These are phyloP conservation scores for Antheraea mylitta DNA, from an alignment of 1,140 invertebrate species.

Conservation along the genomic window DNA sequence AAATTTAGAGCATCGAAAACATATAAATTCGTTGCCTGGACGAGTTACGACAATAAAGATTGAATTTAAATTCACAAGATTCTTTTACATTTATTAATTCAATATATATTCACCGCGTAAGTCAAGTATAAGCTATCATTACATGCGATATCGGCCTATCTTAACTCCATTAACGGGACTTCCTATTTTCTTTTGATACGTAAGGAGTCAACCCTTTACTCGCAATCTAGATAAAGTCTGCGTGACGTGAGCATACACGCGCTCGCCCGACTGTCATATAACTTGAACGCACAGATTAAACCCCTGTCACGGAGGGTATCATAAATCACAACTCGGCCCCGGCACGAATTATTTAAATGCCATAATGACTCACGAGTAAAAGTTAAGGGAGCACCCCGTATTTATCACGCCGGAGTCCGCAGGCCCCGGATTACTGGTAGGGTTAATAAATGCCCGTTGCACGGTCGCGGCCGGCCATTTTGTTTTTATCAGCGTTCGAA, in stretches of 20 bases:
- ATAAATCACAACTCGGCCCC: conserved; percentile 46
- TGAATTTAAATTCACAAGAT: no score
- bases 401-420: conserved; percentile 43
- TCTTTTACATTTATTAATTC: no score
- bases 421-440: conserved; percentile 46
- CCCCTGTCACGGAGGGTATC: conserved; percentile 35
- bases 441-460: conserved; percentile 58
- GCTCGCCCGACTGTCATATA: conserved; percentile 31
- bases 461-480: conserved; percentile 40
- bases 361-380: conserved; percentile 50
- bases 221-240: conserved; percentile 30
- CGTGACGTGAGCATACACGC: conserved; percentile 10
- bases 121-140: conserved; percentile 3
- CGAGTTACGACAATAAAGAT: no score
- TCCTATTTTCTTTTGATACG: conserved; percentile 12
- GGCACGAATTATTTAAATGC: conserved; percentile 56
- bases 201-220: conserved; percentile 25
- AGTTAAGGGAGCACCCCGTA: conserved; percentile 53
- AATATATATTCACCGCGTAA: not conserved
- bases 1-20: no score
- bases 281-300: conserved; percentile 42
- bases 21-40: no score
- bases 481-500: conserved; percentile 56
- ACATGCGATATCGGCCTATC: conserved; percentile 1
- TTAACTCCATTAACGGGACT: conserved; percentile 9